Conservation (phyloP, 2,888 invertebrate genomes). For the Chymomyza procnemis region DNA sequence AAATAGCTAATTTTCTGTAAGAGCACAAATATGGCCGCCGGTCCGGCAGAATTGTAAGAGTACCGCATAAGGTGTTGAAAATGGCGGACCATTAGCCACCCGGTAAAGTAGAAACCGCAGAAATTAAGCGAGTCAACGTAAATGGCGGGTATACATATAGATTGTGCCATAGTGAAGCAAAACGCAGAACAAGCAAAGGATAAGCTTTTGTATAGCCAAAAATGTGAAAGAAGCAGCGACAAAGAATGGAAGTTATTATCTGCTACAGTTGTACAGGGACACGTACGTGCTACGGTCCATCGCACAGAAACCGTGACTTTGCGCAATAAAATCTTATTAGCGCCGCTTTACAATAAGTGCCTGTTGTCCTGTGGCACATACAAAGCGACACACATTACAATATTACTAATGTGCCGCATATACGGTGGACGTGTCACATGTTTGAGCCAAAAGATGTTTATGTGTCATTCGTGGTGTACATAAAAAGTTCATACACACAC, state of each 20-base stretch:
- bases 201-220: not conserved
- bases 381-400: constrained; percentile 4
- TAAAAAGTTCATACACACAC: not conserved
- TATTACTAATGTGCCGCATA: constrained; percentile 18
- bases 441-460: constrained; percentile 17
- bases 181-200: not conserved
- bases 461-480: constrained; percentile 26
- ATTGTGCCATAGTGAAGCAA: not conserved
- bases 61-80: not conserved
- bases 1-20: constrained; percentile 34
- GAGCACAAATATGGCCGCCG: not conserved
- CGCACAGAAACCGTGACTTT: constrained; percentile 55
- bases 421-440: not conserved
- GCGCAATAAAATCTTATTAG: constrained; percentile 74
- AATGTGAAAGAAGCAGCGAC: not conserved
- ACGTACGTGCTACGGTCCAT: constrained; percentile 47
- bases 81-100: constrained; percentile 17
- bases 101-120: not conserved
- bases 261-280: constrained; percentile 61
- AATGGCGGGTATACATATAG: not conserved
- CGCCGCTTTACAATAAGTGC: constrained; percentile 57
- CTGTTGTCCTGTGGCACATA: constrained; percentile 17
- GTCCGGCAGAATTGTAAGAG: constrained; percentile 17
- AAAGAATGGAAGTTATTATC: constrained; percentile 64
- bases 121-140: not conserved